A percentile compares a stretch with the other conserved stretches of the same genome.
Evolutionary conservation across 92 coral and sea anemone genomes (phyloP).

Genomic region (Ricordea florida): DNA sequence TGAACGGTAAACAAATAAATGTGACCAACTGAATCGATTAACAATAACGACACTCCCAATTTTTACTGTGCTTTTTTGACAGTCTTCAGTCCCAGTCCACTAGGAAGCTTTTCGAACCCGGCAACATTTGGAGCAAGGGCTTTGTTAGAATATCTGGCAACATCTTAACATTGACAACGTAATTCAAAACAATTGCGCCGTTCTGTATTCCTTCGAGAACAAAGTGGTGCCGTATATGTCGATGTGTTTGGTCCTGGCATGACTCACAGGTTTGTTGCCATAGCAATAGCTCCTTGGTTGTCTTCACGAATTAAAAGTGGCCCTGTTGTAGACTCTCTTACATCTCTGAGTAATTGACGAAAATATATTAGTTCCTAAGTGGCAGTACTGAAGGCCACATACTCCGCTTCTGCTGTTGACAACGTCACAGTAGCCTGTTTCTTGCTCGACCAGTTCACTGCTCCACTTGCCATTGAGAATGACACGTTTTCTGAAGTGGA

Average conservation of each 20-base stretch:
- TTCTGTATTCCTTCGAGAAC: background rate
- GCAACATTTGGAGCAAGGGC: too few species aligned
- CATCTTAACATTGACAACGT: too few species aligned
- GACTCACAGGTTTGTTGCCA: slow-evolving; percentile 23
- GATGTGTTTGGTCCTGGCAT: slow-evolving; percentile 31
- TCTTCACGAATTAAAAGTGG: slow-evolving; percentile 16
- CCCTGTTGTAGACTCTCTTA: background rate
- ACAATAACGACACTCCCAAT: too few species aligned
- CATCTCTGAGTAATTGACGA: slow-evolving; percentile 20
- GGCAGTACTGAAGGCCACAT: slow-evolving; percentile 38
- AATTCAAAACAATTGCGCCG: slow-evolving; percentile 1
- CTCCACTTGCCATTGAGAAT: slow-evolving; percentile 35
- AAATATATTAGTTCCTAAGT: slow-evolving; percentile 49
- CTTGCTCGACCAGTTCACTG: slow-evolving; percentile 64
- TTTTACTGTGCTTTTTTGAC: too few species aligned
- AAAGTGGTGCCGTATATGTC: slow-evolving; percentile 9
- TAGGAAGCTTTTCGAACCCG: too few species aligned
- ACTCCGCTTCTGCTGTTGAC: slow-evolving; percentile 56
- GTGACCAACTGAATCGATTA: too few species aligned
- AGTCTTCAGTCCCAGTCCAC: too few species aligned
- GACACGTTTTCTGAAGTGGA: slow-evolving; percentile 45
- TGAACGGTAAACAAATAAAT: too few species aligned
- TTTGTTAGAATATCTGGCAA: too few species aligned
- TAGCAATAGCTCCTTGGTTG: slow-evolving; percentile 18
- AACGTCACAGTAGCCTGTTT: slow-evolving; percentile 42